Evolutionary conservation across 2,797 vertebrate species (phyloP).

Genomic region (Falco columbarius): DNA sequence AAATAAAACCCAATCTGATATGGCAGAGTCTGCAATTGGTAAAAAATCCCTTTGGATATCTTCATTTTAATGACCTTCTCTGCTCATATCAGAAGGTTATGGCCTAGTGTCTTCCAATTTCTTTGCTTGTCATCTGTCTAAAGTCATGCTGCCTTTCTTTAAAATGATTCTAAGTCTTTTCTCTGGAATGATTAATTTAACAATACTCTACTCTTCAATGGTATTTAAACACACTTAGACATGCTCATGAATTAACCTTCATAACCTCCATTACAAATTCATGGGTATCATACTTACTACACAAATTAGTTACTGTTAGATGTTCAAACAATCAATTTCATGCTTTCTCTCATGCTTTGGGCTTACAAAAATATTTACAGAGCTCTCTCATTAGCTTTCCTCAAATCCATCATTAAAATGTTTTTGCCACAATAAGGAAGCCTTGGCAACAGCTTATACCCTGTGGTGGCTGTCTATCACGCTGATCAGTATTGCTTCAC

Average conservation of each 20-base stretch:
- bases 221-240: conserved; percentile 43
- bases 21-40: not conserved
- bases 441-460: conserved; percentile 13
- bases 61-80: not conserved
- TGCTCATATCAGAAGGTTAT: not conserved
- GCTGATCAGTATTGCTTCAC: not conserved
- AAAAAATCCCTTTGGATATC: not conserved
- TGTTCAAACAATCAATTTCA: conserved; percentile 58
- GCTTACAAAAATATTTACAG: conserved; percentile 62
- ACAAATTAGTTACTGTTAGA: conserved; percentile 52
- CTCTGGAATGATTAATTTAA: conserved; percentile 17
- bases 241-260: conserved; percentile 50
- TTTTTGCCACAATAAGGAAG: not conserved
- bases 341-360: conserved; percentile 21
- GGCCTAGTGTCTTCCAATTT: not conserved
- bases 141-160: not conserved
- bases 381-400: conserved; percentile 40
- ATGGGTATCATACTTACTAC: conserved; percentile 12
- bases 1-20: not conserved
- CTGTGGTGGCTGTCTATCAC: conserved; percentile 3
- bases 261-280: conserved; percentile 14
- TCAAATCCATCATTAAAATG: conserved; percentile 3
- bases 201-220: not conserved
- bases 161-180: not conserved
- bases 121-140: not conserved